Percentiles rank a stretch among this genome's conserved stretches.
phyloP scores from a whole-genome alignment of 2,113 vertebrate species.

The Phylloscopus whistleri region DNA sequence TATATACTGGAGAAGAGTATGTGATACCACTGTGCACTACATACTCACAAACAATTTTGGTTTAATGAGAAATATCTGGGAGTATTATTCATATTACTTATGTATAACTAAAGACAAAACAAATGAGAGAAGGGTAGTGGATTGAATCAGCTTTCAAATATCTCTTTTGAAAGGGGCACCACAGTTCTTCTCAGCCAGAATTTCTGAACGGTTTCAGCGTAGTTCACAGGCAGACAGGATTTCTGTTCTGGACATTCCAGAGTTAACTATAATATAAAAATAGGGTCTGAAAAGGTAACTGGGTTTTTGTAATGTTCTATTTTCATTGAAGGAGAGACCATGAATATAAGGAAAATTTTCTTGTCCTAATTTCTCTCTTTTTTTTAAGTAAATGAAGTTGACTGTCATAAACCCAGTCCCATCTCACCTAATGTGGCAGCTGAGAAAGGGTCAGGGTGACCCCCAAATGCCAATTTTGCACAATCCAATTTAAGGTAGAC shows the following conservation, averaged over 20 bases:
- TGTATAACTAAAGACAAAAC: background rate
- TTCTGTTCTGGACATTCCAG: background rate
- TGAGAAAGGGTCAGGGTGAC: background rate
- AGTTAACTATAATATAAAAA: background rate
- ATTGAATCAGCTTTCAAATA: background rate
- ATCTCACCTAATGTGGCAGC: background rate
- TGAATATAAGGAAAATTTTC: background rate
- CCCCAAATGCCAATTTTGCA: background rate
- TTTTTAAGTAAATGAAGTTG: background rate
- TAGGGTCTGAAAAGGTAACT: background rate
- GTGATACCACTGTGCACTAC: background rate
- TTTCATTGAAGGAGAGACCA: background rate
- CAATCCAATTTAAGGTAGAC: constrained; percentile 17
- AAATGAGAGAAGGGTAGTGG: background rate
- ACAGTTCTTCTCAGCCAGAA: background rate
- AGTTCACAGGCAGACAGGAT: background rate
- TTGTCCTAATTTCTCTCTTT: background rate
- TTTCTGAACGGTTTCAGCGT: background rate
- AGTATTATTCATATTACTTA: background rate
- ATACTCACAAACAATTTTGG: background rate
- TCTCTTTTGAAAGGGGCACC: background rate
- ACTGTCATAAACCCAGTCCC: background rate
- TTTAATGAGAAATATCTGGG: background rate
- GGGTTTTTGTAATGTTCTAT: background rate
- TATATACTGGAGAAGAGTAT: background rate